Percentiles rank a stretch among this genome's conserved stretches.
These are phyloP conservation scores for Morpho deidamia DNA, from an alignment of 2,888 invertebrate species.

Conservation along the genomic window DNA sequence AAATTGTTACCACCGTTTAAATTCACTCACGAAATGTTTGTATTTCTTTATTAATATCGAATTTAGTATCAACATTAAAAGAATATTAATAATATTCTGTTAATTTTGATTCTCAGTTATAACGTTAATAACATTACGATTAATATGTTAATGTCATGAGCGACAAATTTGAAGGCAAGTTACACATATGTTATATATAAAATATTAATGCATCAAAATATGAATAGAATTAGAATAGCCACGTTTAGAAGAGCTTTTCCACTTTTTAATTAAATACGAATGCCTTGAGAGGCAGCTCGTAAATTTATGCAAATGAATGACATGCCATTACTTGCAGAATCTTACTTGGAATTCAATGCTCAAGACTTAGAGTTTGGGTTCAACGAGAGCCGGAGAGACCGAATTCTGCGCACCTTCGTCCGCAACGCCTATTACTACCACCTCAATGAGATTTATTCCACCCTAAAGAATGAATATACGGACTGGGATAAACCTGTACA, in stretches of 20 bases:
- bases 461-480: constrained; percentile 95
- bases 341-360: constrained; percentile 88
- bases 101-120: no score
- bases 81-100: no score
- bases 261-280: constrained; percentile 35
- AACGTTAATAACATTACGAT: no score
- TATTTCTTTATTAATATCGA: no score
- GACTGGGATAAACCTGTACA: constrained; percentile 96
- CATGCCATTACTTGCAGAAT: constrained; percentile 79
- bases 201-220: background rate
- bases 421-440: constrained; percentile 97
- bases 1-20: no score
- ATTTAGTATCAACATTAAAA: no score
- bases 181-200: background rate
- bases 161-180: background rate
- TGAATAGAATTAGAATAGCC: background rate
- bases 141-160: no score
- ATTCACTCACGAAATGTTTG: no score
- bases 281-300: constrained; percentile 30
- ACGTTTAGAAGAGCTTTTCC: constrained; percentile 11
- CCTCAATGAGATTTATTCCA: constrained; percentile 95
- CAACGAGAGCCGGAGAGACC: constrained; percentile 91
- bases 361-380: constrained; percentile 94
- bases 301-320: constrained; percentile 58
- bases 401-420: constrained; percentile 93